These are phyloP conservation scores for Lasiurus cinereus DNA, from an alignment of 2,113 vertebrate species.

Conservation along the genomic window DNA sequence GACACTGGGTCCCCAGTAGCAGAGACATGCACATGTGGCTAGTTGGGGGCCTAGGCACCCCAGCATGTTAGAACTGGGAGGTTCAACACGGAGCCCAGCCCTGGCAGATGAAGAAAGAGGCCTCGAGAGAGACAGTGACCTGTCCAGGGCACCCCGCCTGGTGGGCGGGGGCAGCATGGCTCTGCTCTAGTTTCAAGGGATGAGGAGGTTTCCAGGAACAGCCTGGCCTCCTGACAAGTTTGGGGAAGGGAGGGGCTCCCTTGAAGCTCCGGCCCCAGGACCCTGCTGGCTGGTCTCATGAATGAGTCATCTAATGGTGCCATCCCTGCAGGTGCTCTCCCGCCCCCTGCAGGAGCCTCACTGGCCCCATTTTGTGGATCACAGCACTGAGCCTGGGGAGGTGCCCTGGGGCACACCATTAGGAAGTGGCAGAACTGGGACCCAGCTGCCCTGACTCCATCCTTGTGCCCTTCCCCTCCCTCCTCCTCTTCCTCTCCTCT, in stretches of 20 bases:
- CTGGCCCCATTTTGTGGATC: not conserved
- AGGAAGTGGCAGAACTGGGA: not conserved
- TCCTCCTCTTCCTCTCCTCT: not conserved
- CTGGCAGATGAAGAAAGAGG: not conserved
- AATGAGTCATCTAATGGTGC: constrained; percentile 32
- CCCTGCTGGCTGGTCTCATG: not conserved
- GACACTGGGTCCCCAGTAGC: not conserved
- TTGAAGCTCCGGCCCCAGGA: not conserved
- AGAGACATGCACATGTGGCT: not conserved
- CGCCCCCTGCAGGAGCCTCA: not conserved
- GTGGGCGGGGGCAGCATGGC: too few relatives aligned
- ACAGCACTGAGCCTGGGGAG: not conserved
- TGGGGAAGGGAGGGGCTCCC: not conserved
- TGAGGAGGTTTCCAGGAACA: not conserved
- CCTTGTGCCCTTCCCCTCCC: not conserved
- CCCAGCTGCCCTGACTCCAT: not conserved
- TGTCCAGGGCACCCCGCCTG: not conserved
- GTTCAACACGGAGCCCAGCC: not conserved
- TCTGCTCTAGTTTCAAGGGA: not conserved
- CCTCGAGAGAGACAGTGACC: not conserved
- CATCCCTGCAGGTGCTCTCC: not conserved
- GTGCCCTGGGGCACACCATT: not conserved
- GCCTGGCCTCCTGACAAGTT: not conserved
- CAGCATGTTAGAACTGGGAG: not conserved
- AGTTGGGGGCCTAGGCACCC: not conserved